Base-by-base conservation (phyloP, 2,113 vertebrate species). In the Delphinapterus leucas region DNA sequence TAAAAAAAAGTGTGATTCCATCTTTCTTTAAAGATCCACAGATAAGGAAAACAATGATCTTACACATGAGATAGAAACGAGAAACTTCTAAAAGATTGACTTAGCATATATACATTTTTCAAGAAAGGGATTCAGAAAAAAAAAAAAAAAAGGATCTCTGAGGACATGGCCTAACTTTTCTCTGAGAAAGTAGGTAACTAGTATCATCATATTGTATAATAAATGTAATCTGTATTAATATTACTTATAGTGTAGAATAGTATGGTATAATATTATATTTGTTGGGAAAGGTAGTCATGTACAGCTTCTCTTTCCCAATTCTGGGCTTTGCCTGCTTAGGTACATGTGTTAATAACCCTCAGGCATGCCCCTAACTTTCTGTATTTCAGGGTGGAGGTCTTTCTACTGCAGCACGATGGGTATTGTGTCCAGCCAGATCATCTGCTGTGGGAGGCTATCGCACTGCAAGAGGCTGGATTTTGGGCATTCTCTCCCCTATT, bases 371-470 rank as follows among this genome's bases (percentile, higher is more conserved):
- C 10, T 12, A 49, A 8, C 0, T 55, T 87, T 67, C 49, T 76
- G 14, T 36, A 88, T 60, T n/a, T 79, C 25, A 41, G 13, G 68
- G 0, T n/a, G 17, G 2, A 17, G 9, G 18, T 33, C 4, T 3
- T 23, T 85, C 31, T 15, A 38, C 21, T 18, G 17, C 2, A 67
- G 5, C 13, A n/a, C 7, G 2, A 41, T 11, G 2, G 13, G 41
- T 14, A 3, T 0, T 49, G 5, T 65, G 11, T 60, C 36, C 2
- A 33, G 31, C 2, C 17, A 71, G 4, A 8, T 36, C 15, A 2
- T 26, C 28, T 33, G 7, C 33, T 28, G 8, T 6, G 7, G 33
- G 25, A 1, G 4, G 25, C 5, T 3, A 41, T 26, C 6, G 1
- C 1, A n/a, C 25, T 33, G 28, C 38, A 7, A 25, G 31, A 23